Evolutionary conservation across 2,113 vertebrate genomes (phyloP).

Genomic region (Dromaius novaehollandiae): DNA sequence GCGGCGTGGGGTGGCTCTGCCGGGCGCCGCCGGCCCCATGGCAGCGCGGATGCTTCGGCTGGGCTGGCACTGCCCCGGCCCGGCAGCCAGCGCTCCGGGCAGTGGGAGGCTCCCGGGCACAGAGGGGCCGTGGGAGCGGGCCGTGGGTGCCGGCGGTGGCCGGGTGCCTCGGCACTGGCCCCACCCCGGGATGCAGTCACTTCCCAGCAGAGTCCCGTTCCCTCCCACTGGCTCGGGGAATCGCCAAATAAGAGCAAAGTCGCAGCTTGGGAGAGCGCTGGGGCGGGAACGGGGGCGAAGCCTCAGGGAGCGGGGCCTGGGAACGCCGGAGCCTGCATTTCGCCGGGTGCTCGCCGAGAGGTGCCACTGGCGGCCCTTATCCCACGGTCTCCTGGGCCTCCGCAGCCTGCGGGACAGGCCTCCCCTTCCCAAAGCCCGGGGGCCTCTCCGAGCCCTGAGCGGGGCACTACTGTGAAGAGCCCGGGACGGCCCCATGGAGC

Average conservation of each 20-base stretch:
- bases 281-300: constrained; percentile 50
- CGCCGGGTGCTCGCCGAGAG: background rate
- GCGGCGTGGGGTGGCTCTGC: no score
- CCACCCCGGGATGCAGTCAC: constrained; percentile 56
- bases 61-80: background rate
- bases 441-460: background rate
- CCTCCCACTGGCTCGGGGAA: constrained; percentile 54
- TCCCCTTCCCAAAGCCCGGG: fast-evolving
- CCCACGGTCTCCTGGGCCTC: background rate
- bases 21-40: no score
- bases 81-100: background rate
- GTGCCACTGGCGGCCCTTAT: background rate
- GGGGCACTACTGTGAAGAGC: background rate
- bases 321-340: fast-evolving
- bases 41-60: background rate
- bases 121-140: background rate
- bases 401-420: fast-evolving
- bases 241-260: constrained; percentile 73
- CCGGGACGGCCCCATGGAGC: fast-evolving
- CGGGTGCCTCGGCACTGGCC: constrained; percentile 17
- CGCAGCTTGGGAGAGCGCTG: background rate
- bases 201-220: constrained; percentile 35
- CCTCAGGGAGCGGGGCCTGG: background rate
- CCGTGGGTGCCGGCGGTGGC: fast-evolving
- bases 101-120: background rate